phyloP scores from a whole-genome alignment of 2,797 vertebrate genomes.

The Notolabrus celidotus region DNA sequence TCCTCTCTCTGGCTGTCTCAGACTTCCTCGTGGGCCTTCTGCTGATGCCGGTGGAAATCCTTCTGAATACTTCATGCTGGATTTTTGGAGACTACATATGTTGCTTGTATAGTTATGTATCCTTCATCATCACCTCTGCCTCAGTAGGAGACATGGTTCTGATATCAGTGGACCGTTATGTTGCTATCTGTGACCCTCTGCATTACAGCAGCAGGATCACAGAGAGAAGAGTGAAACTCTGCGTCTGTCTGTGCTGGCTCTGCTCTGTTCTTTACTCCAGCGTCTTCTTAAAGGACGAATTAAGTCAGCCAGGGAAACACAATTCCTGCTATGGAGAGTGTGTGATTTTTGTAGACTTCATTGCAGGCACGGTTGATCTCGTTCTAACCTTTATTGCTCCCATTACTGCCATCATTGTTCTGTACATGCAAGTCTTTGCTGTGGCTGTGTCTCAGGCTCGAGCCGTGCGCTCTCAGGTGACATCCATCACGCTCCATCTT shows the following conservation, averaged over 20 bases:
- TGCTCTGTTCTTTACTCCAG: not conserved
- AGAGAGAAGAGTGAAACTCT: conserved; percentile 12
- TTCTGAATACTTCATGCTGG: conserved; percentile 28
- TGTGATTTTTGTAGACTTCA: conserved; percentile 9
- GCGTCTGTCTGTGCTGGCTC: conserved; percentile 58
- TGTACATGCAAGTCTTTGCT: conserved; percentile 66
- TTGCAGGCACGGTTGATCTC: conserved; percentile 40
- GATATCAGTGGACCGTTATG: conserved; percentile 52
- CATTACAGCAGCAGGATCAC: conserved; percentile 35
- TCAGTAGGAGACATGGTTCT: conserved; percentile 53
- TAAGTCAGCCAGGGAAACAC: conserved; percentile 34
- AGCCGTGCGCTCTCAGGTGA: conserved; percentile 21
- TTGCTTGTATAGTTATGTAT: conserved; percentile 6
- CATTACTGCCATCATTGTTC: conserved; percentile 16
- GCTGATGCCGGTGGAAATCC: conserved; percentile 24
- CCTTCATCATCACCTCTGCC: conserved; percentile 22
- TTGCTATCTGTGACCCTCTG: conserved; percentile 46
- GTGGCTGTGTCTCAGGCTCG: conserved; percentile 60
- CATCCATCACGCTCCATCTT: not conserved
- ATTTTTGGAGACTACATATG: conserved; percentile 34
- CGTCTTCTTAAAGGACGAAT: not conserved
- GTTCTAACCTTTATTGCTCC: conserved; percentile 25
- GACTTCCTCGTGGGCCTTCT: conserved; percentile 33
- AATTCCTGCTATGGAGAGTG: conserved; percentile 67
- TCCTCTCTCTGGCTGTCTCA: conserved; percentile 51